Percentiles rank a stretch among this genome's conserved stretches.
Evolutionary conservation across 2,888 invertebrate genomes (phyloP).

Genomic region (Xiphydria camelus): DNA sequence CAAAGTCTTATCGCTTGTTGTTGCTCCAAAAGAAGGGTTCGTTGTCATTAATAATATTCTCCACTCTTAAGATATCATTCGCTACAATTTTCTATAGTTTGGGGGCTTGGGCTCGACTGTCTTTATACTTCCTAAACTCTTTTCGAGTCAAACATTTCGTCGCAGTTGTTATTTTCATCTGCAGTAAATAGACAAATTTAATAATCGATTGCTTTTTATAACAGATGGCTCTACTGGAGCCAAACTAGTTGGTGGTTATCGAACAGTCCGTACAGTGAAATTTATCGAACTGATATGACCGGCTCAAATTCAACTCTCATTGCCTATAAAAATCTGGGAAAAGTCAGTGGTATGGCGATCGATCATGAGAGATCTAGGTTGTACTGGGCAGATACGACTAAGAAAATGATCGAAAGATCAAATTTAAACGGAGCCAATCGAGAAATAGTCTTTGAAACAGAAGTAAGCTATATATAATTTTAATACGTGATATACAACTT

Average conservation of each 20-base stretch:
- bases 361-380: slow-evolving; percentile 65
- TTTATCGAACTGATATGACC: slow-evolving; percentile 60
- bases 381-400: slow-evolving; percentile 75
- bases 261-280: slow-evolving; percentile 24
- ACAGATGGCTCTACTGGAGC: slow-evolving; percentile 54
- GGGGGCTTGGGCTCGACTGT: too few relatives aligned
- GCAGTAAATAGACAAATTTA: too few relatives aligned
- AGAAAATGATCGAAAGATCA: slow-evolving; percentile 59
- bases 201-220: too few relatives aligned
- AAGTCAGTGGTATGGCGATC: slow-evolving; percentile 65
- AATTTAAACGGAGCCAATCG: slow-evolving; percentile 60
- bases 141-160: too few relatives aligned
- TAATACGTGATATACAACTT: too few relatives aligned
- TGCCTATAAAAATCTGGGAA: slow-evolving; percentile 53
- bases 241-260: slow-evolving; percentile 36
- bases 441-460: too few relatives aligned
- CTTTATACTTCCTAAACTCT: too few relatives aligned
- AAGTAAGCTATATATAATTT: too few relatives aligned
- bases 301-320: slow-evolving; percentile 58
- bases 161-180: too few relatives aligned
- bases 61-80: too few relatives aligned
- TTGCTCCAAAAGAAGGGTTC: slow-evolving; percentile 68
- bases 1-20: slow-evolving; percentile 64
- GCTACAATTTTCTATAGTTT: too few relatives aligned
- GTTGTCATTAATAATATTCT: too few relatives aligned